Percentiles rank a stretch among this genome's conserved stretches.
Evolutionary conservation across 2,113 vertebrate genomes (phyloP).

Genomic region (Indri indri): DNA sequence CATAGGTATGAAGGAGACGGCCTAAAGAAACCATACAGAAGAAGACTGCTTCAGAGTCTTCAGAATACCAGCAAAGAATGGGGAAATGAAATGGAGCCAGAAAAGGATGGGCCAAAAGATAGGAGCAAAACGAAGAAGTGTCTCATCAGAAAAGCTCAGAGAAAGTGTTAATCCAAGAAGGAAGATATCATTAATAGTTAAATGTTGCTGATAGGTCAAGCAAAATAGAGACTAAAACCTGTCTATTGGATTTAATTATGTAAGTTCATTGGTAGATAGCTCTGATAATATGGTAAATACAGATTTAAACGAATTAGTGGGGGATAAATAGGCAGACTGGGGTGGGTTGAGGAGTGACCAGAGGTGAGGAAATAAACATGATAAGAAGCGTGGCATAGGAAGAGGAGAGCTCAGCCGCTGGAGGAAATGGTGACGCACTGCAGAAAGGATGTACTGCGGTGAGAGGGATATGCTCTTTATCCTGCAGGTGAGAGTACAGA

Average conservation of each 20-base stretch:
- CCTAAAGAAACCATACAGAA: not conserved
- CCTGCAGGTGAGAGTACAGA: not conserved
- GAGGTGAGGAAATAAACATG: not conserved
- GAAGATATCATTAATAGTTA: not conserved
- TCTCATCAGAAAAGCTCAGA: conserved; percentile 7
- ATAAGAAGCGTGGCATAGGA: not conserved
- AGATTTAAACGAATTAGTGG: not conserved
- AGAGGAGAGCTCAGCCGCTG: not conserved
- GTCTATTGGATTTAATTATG: not conserved
- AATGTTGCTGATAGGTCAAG: not conserved
- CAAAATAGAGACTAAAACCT: not conserved
- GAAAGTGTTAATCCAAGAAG: not conserved
- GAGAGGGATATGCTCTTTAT: not conserved
- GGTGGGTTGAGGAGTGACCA: not conserved
- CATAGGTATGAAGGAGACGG: not conserved
- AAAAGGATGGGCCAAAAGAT: not conserved
- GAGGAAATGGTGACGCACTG: not conserved
- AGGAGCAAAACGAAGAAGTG: not conserved
- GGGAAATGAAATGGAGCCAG: not conserved
- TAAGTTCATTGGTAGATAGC: not conserved
- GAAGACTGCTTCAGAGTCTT: not conserved
- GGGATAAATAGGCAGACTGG: not conserved
- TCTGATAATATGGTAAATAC: not conserved
- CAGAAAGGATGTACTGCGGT: not conserved
- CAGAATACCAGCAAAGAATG: not conserved